Evolutionary conservation across 2,888 invertebrate genomes (phyloP).

Genomic region (Oxytorus armatus): DNA sequence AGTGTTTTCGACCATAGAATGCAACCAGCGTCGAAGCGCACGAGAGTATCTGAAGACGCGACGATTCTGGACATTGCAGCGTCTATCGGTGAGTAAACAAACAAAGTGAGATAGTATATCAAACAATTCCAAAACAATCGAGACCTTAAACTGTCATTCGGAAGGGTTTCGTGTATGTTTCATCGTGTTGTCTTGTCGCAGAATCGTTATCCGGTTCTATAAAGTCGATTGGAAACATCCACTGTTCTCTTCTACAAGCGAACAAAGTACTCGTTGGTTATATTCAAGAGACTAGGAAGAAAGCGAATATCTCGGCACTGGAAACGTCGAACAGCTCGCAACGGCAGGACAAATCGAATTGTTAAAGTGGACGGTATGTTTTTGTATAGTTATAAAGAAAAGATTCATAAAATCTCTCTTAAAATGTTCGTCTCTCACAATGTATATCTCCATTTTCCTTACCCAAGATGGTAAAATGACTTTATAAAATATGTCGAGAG

Average conservation of each 20-base stretch:
- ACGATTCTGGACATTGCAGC: constrained; percentile 72
- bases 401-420: too few relatives aligned
- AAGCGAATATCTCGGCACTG: constrained; percentile 32
- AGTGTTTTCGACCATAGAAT: constrained; percentile 66
- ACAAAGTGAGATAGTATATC: background rate
- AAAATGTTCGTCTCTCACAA: too few relatives aligned
- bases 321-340: constrained; percentile 8
- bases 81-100: constrained; percentile 72
- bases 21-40: constrained; percentile 71
- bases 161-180: background rate
- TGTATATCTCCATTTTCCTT: too few relatives aligned
- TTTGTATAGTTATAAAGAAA: constrained; percentile 1
- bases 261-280: constrained; percentile 85
- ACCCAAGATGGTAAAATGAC: too few relatives aligned
- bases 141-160: constrained; percentile 7
- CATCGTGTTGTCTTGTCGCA: constrained; percentile 78
- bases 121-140: constrained; percentile 6
- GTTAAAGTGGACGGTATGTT: constrained; percentile 49
- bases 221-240: constrained; percentile 82
- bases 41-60: constrained; percentile 70
- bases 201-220: constrained; percentile 84
- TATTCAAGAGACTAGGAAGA: constrained; percentile 84
- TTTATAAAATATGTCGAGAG: too few relatives aligned
- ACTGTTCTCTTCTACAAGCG: constrained; percentile 85
- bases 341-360: background rate